Percentiles rank a stretch among this genome's conserved stretches.
phyloP scores from a whole-genome alignment of 2,888 invertebrate species.

The Amiota mariae region DNA sequence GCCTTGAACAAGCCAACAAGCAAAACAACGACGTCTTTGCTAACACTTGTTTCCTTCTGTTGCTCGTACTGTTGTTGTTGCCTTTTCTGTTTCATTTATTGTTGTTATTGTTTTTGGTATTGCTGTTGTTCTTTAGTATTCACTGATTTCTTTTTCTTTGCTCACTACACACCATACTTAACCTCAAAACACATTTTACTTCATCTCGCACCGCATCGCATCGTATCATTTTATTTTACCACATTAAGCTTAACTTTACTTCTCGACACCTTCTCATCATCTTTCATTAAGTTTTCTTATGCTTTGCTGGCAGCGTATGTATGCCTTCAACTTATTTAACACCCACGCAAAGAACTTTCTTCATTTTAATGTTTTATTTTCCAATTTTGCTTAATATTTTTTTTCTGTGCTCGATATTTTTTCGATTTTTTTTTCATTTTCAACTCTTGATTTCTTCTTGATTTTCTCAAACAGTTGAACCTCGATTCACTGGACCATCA shows the following conservation, averaged over 20 bases:
- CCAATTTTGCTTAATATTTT: neutral
- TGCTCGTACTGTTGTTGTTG: neutral
- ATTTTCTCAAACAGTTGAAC: too few relatives aligned
- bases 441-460: neutral
- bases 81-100: conserved; percentile 2
- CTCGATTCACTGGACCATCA: too few relatives aligned
- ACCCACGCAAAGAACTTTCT: conserved; percentile 14
- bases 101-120: neutral
- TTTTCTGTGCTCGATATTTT: neutral
- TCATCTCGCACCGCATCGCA: neutral
- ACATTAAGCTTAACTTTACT: too few relatives aligned
- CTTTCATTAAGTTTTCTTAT: neutral
- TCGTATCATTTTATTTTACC: too few relatives aligned
- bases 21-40: conserved; percentile 18
- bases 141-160: neutral
- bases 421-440: neutral
- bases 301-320: neutral
- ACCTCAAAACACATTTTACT: neutral
- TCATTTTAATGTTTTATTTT: conserved; percentile 20
- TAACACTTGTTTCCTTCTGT: conserved; percentile 11
- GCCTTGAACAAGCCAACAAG: conserved; percentile 16
- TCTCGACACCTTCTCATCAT: neutral
- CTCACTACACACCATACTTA: neutral
- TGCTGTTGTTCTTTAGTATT: neutral
- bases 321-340: conserved; percentile 9